Base-by-base conservation (phyloP, 2,888 invertebrate species). In the Andrena dorsata region DNA sequence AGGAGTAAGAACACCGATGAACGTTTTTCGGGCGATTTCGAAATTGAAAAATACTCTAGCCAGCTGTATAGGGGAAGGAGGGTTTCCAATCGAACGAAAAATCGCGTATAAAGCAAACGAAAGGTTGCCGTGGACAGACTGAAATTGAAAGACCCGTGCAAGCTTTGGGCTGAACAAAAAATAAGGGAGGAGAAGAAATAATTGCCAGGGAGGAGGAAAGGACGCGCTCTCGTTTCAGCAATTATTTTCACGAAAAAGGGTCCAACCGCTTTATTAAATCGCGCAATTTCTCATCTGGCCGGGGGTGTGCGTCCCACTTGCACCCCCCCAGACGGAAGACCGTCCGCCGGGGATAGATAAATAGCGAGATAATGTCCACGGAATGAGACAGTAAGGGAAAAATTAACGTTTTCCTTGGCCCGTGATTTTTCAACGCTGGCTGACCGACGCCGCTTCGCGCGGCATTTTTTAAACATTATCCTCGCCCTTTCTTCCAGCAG, bases 191-290 rank as follows among this genome's bases (percentile, higher is more conserved):
- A 41, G 26, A 16, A 53, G 51, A 63, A 70, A 76, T 63, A 47
- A 70, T 71, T 63, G 56, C 30, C 16, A 4, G 32, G 10, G 16
- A 53, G 75, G 30, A 47, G 51, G 49, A 53, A 51, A 41, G 30
- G 73, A 53, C 20, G 75, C 65, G 68, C 70, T 53, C 51, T 10
- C 73, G 70, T 60, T 71, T n/a, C 70, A 28, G 69, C 84, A 84
- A 86, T 86, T 86, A 86, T 86, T 86, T 81, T 66, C 72, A 72
- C 78, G 80, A 80, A 76, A 56, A 80, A 70, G 76, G 76, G 74
- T 41, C 74, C 53, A 77, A 58, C 60, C 72, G 66, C 76, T 82
- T 86, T 86, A 84, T 84, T 86, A 86, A 83, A 86, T 86, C 76
- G 87, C 53, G 63, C 73, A 75, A 82, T 86, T 80, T 84, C 79